Evolutionary conservation across 2,797 vertebrate genomes (phyloP).

Genomic region (Myiothlypis chrysogaster): DNA sequence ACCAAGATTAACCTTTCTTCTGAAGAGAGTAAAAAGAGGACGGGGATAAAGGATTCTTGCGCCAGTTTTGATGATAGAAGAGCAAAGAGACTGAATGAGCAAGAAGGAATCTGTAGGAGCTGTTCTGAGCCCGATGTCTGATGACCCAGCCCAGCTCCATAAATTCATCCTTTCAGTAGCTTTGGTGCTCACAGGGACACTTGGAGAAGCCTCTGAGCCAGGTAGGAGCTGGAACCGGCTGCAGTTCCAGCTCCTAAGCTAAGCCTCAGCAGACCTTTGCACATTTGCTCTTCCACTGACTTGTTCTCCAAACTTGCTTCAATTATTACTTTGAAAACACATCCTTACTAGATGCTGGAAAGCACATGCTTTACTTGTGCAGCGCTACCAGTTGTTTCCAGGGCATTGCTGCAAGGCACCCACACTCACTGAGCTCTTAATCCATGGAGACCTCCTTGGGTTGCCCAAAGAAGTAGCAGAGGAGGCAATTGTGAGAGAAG

Average conservation of each 20-base stretch:
- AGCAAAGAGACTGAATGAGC: neutral
- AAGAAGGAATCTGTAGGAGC: neutral
- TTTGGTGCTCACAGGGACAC: accelerated
- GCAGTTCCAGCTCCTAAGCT: neutral
- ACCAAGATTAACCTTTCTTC: neutral
- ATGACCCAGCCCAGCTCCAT: neutral
- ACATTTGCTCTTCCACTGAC: neutral
- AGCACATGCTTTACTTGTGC: neutral
- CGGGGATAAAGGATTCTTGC: neutral
- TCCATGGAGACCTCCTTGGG: neutral
- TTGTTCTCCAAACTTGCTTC: neutral
- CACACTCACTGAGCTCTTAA: neutral
- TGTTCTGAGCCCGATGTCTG: neutral
- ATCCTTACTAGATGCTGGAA: neutral
- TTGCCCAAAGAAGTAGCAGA: neutral
- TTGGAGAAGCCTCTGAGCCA: neutral
- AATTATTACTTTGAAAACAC: neutral
- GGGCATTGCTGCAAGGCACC: neutral
- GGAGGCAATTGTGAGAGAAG: neutral
- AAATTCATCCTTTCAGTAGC: neutral
- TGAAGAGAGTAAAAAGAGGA: neutral
- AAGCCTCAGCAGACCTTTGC: neutral
- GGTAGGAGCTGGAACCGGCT: neutral
- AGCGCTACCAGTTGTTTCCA: neutral
- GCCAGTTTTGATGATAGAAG: neutral